Conservation (phyloP, 1,140 invertebrate genomes). For the Pemphigus obesinymphae region DNA sequence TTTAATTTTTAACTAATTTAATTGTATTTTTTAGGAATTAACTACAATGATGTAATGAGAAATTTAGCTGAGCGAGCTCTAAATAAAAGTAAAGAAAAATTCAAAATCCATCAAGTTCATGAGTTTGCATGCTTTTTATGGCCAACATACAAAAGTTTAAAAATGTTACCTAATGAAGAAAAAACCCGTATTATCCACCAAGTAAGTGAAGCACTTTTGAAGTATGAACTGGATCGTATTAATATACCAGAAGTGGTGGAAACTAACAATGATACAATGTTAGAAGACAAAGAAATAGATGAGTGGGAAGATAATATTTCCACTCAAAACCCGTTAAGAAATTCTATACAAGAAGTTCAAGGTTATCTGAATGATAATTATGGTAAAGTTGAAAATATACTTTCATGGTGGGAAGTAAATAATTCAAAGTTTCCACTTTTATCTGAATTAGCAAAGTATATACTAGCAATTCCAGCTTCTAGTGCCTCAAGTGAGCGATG, state of each 20-base stretch:
- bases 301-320: not conserved
- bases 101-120: not conserved
- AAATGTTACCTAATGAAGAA: not conserved
- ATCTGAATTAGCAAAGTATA: not conserved
- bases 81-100: not conserved
- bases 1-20: too few relatives aligned
- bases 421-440: not conserved
- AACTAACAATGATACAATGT: not conserved
- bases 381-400: not conserved
- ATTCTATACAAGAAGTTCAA: not conserved
- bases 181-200: not conserved
- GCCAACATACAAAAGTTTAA: not conserved
- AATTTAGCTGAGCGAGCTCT: not conserved
- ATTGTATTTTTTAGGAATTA: not conserved
- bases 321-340: not conserved
- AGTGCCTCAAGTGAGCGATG: not conserved
- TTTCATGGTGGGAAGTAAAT: not conserved
- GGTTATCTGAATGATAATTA: not conserved
- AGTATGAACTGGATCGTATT: not conserved
- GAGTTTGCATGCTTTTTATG: not conserved
- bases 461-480: not conserved
- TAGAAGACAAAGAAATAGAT: not conserved
- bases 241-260: not conserved
- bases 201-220: not conserved
- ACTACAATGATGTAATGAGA: not conserved